Evolutionary conservation across 2,113 vertebrate genomes (phyloP).

Genomic region (Neodon shergylaensis): DNA sequence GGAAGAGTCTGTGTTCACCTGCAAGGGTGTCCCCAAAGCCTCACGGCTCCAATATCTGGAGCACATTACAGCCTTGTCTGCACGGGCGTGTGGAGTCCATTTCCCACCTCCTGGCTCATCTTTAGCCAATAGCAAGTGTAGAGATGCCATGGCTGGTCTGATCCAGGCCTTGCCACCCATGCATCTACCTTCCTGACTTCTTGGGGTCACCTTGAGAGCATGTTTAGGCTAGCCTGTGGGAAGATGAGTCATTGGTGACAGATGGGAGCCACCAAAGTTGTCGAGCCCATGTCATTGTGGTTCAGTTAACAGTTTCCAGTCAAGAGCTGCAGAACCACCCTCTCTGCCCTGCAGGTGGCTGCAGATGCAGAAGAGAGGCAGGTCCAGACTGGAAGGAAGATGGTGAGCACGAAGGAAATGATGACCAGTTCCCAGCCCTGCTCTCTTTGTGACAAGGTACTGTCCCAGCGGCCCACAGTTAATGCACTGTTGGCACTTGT

Average conservation of each 20-base stretch:
- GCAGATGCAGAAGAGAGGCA: not conserved
- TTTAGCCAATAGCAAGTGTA: not conserved
- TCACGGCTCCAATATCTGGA: not conserved
- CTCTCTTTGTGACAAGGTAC: not conserved
- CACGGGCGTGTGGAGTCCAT: not conserved
- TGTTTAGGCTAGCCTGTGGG: not conserved
- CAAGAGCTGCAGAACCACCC: not conserved
- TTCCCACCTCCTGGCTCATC: not conserved
- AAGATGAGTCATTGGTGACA: not conserved
- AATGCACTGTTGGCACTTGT: too few species aligned
- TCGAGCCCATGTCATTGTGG: not conserved
- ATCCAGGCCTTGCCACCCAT: not conserved
- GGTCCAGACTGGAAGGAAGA: not conserved
- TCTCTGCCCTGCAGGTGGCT: not conserved
- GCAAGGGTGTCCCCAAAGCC: not conserved
- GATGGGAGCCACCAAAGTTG: accelerated
- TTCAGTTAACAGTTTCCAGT: not conserved
- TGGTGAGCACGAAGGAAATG: not conserved
- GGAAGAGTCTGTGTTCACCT: too few species aligned
- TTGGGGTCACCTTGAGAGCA: accelerated
- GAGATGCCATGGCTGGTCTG: not conserved
- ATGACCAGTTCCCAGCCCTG: not conserved
- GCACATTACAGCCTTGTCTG: not conserved
- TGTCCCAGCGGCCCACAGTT: accelerated
- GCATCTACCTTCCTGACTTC: not conserved